These are phyloP conservation scores for Plusia festucae DNA, from an alignment of 2,888 invertebrate species.

Conservation along the genomic window DNA sequence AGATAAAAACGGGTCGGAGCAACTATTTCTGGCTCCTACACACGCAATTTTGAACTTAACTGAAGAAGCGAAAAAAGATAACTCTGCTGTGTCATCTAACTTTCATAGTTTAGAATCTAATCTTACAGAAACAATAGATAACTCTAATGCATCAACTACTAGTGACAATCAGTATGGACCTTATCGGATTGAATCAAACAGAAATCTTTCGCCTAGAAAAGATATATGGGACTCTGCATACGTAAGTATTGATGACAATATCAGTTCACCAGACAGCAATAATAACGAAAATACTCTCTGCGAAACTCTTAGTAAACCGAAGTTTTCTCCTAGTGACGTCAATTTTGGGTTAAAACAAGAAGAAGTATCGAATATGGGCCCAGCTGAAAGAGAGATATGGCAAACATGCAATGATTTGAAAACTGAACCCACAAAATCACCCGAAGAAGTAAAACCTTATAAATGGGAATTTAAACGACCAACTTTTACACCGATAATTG, in stretches of 20 bases:
- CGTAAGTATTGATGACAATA: slow-evolving; percentile 87
- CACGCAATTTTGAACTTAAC: slow-evolving; percentile 51
- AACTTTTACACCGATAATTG: slow-evolving; percentile 82
- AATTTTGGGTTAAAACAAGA: slow-evolving; percentile 61
- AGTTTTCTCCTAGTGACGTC: slow-evolving; percentile 64
- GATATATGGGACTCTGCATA: slow-evolving; percentile 88
- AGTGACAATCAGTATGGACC: slow-evolving; percentile 64
- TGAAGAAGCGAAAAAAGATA: slow-evolving; percentile 50
- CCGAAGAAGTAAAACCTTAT: slow-evolving; percentile 69
- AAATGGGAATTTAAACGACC: slow-evolving; percentile 76
- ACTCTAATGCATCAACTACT: slow-evolving; percentile 63
- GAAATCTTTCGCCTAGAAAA: slow-evolving; percentile 75
- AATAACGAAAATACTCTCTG: slow-evolving; percentile 74
- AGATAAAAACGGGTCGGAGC: slow-evolving; percentile 41
- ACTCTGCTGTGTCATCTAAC: slow-evolving; percentile 63
- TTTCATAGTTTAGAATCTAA: slow-evolving; percentile 78
- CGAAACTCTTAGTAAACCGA: slow-evolving; percentile 71
- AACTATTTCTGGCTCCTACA: slow-evolving; percentile 63
- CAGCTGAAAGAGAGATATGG: slow-evolving; percentile 86
- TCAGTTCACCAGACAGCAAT: slow-evolving; percentile 81
- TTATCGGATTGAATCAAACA: slow-evolving; percentile 60
- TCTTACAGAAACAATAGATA: slow-evolving; percentile 65
- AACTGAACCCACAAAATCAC: slow-evolving; percentile 57
- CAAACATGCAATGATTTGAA: slow-evolving; percentile 75
- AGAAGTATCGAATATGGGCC: slow-evolving; percentile 80